A percentile compares a stretch with the other conserved stretches of the same genome.
These are phyloP conservation scores for Phaethon lepturus DNA, from an alignment of 2,113 vertebrate genomes.

Conservation along the genomic window DNA sequence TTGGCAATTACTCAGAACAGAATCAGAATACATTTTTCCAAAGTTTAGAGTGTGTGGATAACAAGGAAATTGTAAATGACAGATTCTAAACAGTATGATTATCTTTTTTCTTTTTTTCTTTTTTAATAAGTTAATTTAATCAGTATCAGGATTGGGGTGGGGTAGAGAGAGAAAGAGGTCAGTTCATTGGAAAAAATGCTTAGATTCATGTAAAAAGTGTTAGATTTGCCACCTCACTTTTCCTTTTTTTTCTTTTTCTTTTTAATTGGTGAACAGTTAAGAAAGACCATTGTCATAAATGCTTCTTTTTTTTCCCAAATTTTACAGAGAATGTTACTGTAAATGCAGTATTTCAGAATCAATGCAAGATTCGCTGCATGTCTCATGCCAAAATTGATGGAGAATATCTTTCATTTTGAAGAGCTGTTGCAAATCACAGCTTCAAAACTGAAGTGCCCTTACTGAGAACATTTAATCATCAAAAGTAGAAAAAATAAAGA, in stretches of 20 bases:
- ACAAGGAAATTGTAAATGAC: constrained; percentile 47
- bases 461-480: background rate
- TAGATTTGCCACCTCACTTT: background rate
- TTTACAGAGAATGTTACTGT: background rate
- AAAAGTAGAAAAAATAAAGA: background rate
- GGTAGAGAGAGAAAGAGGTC: background rate
- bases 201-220: background rate
- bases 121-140: constrained; percentile 18
- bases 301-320: background rate
- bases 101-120: background rate
- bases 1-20: background rate
- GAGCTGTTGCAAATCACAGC: background rate
- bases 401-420: background rate
- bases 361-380: background rate
- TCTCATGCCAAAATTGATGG: background rate
- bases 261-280: background rate
- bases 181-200: background rate
- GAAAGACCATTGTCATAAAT: background rate
- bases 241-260: background rate
- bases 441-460: background rate
- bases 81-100: constrained; percentile 6
- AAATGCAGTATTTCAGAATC: background rate
- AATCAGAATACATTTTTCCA: constrained; percentile 32
- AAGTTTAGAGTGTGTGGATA: background rate
- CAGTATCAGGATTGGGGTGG: background rate